Conservation (phyloP, 2,797 vertebrate species). For the Hydrolagus colliei region DNA sequence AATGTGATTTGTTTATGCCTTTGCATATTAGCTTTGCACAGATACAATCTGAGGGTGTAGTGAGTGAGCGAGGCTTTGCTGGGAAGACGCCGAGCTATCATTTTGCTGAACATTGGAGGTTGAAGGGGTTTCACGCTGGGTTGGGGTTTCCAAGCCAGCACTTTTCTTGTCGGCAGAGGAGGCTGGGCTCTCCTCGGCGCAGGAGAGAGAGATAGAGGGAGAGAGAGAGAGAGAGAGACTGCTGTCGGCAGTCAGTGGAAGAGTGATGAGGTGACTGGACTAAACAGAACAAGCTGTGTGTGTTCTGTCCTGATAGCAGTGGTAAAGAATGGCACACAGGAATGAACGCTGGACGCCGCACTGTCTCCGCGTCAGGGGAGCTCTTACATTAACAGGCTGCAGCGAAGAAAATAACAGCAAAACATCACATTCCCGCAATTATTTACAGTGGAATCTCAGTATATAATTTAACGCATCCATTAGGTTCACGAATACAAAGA, state of each 20-base stretch:
- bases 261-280: slow-evolving; percentile 63
- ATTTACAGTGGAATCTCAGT: background rate
- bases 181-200: background rate
- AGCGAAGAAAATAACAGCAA: slow-evolving; percentile 21
- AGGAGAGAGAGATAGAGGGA: too few species aligned
- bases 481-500: background rate
- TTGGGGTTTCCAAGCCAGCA: background rate
- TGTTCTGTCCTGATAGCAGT: slow-evolving; percentile 50
- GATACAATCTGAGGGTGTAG: background rate
- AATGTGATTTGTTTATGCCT: background rate
- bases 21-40: too few species aligned
- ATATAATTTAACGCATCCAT: background rate
- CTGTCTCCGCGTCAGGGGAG: slow-evolving; percentile 48
- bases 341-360: slow-evolving; percentile 54
- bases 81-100: background rate
- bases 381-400: slow-evolving; percentile 38
- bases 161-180: background rate
- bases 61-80: background rate
- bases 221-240: background rate
- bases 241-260: slow-evolving; percentile 19
- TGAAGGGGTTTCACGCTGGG: background rate
- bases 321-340: slow-evolving; percentile 43
- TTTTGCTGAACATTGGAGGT: background rate
- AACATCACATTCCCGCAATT: background rate
- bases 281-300: slow-evolving; percentile 51